Evolutionary conservation across 2,113 vertebrate genomes (phyloP), one percentile per base, ranked within the genome.

Genomic region (Actinemys pallida): DNA sequence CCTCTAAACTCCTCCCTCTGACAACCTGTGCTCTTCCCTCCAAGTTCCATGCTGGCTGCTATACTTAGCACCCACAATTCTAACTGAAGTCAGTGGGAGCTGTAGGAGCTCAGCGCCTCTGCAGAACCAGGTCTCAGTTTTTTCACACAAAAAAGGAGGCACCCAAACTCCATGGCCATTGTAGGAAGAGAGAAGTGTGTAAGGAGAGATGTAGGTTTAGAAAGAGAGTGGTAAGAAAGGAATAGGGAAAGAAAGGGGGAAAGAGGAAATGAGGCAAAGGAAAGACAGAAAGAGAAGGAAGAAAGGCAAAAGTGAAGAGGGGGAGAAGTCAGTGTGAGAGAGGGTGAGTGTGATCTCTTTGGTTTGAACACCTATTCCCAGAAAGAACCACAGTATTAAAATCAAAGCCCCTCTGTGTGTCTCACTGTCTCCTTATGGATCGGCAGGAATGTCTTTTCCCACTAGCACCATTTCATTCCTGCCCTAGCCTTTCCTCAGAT

Each of bases 391-490:
- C 80, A 54, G 93, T 39, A 1, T 83, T 25, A 75, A 53, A 53
- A 10, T 75, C 72, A 39, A 75, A 35, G 7, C 89, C 89, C 90
- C 83, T 88, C 95, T 90, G 80, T 22, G 78, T 3, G 83, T 0
- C 27, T 87, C 65, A 88, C 87, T 7, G 95, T 79, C 62, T 91
- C 93, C 92, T 97, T 49, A 90, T 96, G 35, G 96, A 93, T 94
- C 39, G 54, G 84, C 82, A 92, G 90, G 91, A 95, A 29, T 62
- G 91, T 56, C 93, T 96, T 95, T 95, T 96, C 89, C 94, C 96
- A 89, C 80, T 72, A 89, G 95, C 95, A 96, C 92, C 96, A 96
- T 97, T 96, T 95, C 95, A 90, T 85, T 93, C 92, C 87, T 94
- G 92, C 95, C 89, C 97, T 97, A 97, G 27, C 90, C 92, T 84